Evolutionary conservation across 2,113 vertebrate species (phyloP), one percentile per base, ranked within the genome.

Genomic region (Macaca nemestrina): DNA sequence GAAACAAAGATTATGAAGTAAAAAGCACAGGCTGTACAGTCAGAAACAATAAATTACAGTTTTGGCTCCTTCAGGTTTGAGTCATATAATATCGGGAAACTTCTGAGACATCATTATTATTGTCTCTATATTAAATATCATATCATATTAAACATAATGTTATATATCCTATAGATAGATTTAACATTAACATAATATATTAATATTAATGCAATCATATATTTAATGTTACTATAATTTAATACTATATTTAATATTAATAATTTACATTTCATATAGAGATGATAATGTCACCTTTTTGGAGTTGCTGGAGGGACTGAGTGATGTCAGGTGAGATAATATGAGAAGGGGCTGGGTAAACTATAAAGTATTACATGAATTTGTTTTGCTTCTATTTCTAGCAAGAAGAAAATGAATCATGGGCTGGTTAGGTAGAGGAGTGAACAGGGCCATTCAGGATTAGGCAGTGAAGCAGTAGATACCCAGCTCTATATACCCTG

Each of bases 371-470:
- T 35, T 78, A 82, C 30, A 38, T 45, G 9, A 59, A 61, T 87
- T 40, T 72, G 75, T 59, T 76, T 43, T 72, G 67, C 40, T 94
- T 94, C 40, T 93, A 18, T 76, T 94, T 96, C 43, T 76, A 86
- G 40, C 11, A 59, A 80, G 43, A 94, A 17, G 52, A 85, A 80
- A 79, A 45, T 81, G 38, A 80, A 85, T 57, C 48, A 32, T 35
- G n/a, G 40, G 40, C 67, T 87, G 59, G 27, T 38, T 59, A 72
- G n/a, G 48, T 25, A 23, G 48, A 82, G 20, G 22, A 93, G 40
- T 84, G n/a, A 86, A 82, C 30, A 61, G 40, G 38, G 20, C 27
- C 9, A 43, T 8, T 6, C 23, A 64, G 64, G 50, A 55, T 48
- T 6, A 64, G 57, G 85, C 48, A 45, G 35, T 38, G 20, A 61